Evolutionary conservation across 2,797 vertebrate species (phyloP), one percentile per base, ranked within the genome.

Genomic region (Prunella strophiata): DNA sequence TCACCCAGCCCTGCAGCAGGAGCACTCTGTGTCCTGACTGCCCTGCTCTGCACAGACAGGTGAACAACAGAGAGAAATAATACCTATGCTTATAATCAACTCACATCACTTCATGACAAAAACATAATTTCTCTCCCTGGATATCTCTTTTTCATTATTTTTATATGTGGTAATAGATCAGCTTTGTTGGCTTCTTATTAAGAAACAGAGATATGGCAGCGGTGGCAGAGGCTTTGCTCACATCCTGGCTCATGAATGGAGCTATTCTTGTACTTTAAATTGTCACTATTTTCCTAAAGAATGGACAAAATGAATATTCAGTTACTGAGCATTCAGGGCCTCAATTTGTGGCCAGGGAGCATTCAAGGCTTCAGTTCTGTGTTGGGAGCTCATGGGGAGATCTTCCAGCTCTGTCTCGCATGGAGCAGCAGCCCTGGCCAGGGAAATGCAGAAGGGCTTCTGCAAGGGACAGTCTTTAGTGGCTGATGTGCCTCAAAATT

Each of bases 301-400:
- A 94, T 43, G 42, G 67, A 38, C 67, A 71, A 94, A 93, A 96
- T 93, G 92, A 96, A 95, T 92, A 96, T 94, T 94, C 94, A 88
- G 79, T 59, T 34, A 17, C 32, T 59, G 59, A 63, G 73, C 43
- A 36, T 85, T 95, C 91, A 84, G 55, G 63, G 29, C 40, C 34
- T 93, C 79, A n/a, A n/a, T 75, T 57, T 5, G 2, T 70, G 88
- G 47, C 75, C 72, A 66, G 45, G 38, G 78, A 96, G 54, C 30
- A 58, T 91, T 91, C 54, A 70, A 73, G 55, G 30, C 51, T 89
- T 89, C 79, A 62, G 1, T 81, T 89, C 48, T 75, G 43, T 8
- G 1, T 8, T 66, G 47, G 87, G 66, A 91, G 43, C 54, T 91
- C 81, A 34, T 21, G 75, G 92, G 68, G 87, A 96, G 78, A 51